A percentile compares a stretch with the other conserved stretches of the same genome.
These are phyloP conservation scores for Idris sp. DNA, from an alignment of 1,140 invertebrate genomes.

Conservation along the genomic window DNA sequence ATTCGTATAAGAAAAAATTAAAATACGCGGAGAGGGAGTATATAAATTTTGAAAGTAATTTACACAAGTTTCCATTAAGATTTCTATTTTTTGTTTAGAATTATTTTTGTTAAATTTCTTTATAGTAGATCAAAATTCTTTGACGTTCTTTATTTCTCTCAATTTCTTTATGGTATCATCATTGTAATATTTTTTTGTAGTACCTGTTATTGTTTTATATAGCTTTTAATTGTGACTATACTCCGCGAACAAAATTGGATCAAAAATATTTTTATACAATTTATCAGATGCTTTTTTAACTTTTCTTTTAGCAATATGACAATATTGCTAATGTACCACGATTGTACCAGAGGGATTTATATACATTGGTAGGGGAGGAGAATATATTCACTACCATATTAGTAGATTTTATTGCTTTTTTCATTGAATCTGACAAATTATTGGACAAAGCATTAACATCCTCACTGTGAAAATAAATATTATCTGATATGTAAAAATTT, in stretches of 20 bases:
- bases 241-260: not conserved
- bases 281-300: conserved; percentile 6
- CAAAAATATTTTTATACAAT: not conserved
- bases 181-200: conserved; percentile 5
- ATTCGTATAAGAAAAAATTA: not conserved
- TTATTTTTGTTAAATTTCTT: conserved; percentile 4
- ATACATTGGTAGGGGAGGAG: no score
- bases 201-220: not conserved
- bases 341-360: conserved; percentile 6
- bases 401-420: conserved; percentile 6
- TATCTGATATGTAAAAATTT: not conserved
- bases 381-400: no score
- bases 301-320: conserved; percentile 1
- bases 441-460: not conserved
- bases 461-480: not conserved
- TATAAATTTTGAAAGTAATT: conserved; percentile 14
- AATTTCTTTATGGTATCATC: not conserved
- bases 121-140: conserved; percentile 8
- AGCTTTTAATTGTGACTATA: conserved; percentile 3
- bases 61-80: conserved; percentile 2
- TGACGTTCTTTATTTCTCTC: conserved; percentile 2
- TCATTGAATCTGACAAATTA: not conserved
- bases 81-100: not conserved
- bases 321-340: no score
- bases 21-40: not conserved